Percentiles rank a stretch among this genome's conserved stretches.
phyloP scores from a whole-genome alignment of 2,888 invertebrate species.

The Luperina nickerlii region DNA sequence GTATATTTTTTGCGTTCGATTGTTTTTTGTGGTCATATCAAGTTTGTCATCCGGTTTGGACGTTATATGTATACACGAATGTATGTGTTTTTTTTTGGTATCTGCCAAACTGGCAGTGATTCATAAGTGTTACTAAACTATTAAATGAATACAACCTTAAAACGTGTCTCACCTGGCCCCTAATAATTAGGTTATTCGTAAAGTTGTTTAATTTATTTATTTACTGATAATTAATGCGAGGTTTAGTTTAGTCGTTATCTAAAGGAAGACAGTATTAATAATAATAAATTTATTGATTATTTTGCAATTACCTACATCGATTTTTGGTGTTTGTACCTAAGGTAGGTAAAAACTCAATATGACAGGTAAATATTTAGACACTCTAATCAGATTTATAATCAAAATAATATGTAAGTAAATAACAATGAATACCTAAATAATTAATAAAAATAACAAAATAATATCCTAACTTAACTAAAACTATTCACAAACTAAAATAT shows the following conservation, averaged over 20 bases:
- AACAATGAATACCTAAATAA: no score
- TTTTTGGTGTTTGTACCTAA: not conserved
- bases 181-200: conserved; percentile 26
- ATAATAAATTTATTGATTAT: conserved; percentile 18
- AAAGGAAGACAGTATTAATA: conserved; percentile 21
- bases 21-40: conserved; percentile 58
- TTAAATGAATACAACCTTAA: conserved; percentile 35
- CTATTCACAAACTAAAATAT: no score
- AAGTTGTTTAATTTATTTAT: conserved; percentile 18
- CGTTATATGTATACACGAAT: conserved; percentile 16
- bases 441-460: no score
- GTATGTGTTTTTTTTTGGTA: conserved; percentile 34
- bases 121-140: conserved; percentile 32
- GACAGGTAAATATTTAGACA: not conserved
- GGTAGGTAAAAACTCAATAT: not conserved
- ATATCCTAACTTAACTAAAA: no score
- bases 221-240: conserved; percentile 5
- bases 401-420: no score
- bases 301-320: not conserved
- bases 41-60: conserved; percentile 62
- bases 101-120: conserved; percentile 31
- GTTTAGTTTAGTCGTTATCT: conserved; percentile 4
- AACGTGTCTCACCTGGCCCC: conserved; percentile 12
- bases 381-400: not conserved
- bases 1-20: conserved; percentile 52